phyloP scores from a whole-genome alignment of 2,797 vertebrate genomes.

The Hydrocynus forskahlii region DNA sequence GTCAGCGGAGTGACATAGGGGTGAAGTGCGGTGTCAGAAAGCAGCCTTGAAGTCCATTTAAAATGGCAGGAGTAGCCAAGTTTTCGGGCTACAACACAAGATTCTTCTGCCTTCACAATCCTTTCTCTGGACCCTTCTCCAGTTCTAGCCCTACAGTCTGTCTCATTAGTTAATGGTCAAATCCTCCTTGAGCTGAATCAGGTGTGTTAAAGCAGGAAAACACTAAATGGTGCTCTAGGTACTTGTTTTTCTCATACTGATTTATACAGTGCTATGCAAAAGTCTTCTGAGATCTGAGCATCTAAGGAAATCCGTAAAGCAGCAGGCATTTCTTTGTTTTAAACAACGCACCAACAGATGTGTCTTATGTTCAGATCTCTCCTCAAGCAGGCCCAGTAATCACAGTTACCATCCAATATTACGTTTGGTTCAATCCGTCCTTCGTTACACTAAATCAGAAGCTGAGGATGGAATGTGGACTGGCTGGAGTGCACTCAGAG shows the following conservation, averaged over 20 bases:
- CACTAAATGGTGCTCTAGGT: background rate
- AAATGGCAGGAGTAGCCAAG: conserved; percentile 4
- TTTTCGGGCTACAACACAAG: background rate
- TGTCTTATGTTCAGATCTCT: too few species aligned
- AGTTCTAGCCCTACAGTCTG: background rate
- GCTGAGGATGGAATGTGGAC: too few species aligned
- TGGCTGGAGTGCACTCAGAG: too few species aligned
- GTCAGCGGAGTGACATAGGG: background rate
- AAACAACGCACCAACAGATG: too few species aligned
- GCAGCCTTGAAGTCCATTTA: background rate
- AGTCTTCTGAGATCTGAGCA: too few species aligned
- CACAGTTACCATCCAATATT: too few species aligned
- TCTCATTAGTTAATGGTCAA: background rate
- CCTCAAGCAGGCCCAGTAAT: too few species aligned
- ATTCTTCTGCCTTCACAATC: background rate
- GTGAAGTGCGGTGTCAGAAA: background rate
- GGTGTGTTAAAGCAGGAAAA: background rate
- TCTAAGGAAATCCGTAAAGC: too few species aligned
- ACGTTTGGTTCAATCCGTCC: too few species aligned
- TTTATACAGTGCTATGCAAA: too few species aligned
- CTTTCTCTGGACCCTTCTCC: background rate
- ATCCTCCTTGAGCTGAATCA: background rate
- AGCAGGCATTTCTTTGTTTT: too few species aligned
- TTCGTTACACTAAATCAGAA: too few species aligned
- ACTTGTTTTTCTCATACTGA: background rate